These are phyloP conservation scores for Aldrovandia affinis DNA, from an alignment of 2,797 vertebrate genomes.

Conservation along the genomic window DNA sequence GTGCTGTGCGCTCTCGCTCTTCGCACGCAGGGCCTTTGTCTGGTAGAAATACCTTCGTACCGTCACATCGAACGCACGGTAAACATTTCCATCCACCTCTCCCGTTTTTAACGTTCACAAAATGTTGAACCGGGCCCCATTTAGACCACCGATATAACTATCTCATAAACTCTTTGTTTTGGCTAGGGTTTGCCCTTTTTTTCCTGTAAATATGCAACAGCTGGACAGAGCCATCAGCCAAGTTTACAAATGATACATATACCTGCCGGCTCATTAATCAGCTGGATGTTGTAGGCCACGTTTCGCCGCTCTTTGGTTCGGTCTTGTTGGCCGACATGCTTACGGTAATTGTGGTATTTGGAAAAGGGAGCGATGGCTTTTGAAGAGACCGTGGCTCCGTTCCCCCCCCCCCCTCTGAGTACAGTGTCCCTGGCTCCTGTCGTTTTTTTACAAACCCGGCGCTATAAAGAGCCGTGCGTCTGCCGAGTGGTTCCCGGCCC, in stretches of 20 bases:
- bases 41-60: neutral
- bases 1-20: neutral
- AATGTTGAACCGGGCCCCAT: slow-evolving; percentile 15
- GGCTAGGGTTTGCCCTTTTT: slow-evolving; percentile 29
- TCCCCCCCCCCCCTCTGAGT: neutral
- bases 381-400: slow-evolving; percentile 49
- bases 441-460: neutral
- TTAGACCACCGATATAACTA: slow-evolving; percentile 29
- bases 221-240: slow-evolving; percentile 51
- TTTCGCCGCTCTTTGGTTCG: slow-evolving; percentile 57
- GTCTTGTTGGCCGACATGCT: slow-evolving; percentile 49
- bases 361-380: slow-evolving; percentile 62
- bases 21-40: neutral
- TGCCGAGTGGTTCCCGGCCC: neutral
- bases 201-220: slow-evolving; percentile 55
- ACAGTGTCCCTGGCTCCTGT: neutral
- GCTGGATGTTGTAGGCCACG: slow-evolving; percentile 51
- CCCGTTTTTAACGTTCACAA: neutral
- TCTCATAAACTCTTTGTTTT: neutral
- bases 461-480: neutral
- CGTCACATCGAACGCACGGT: neutral
- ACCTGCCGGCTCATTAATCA: slow-evolving; percentile 65
- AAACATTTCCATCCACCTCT: neutral
- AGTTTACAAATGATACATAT: slow-evolving; percentile 63
- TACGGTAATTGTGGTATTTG: slow-evolving; percentile 54